phyloP scores from a whole-genome alignment of 2,113 vertebrate species.

The Oreochromis tanganicae region DNA sequence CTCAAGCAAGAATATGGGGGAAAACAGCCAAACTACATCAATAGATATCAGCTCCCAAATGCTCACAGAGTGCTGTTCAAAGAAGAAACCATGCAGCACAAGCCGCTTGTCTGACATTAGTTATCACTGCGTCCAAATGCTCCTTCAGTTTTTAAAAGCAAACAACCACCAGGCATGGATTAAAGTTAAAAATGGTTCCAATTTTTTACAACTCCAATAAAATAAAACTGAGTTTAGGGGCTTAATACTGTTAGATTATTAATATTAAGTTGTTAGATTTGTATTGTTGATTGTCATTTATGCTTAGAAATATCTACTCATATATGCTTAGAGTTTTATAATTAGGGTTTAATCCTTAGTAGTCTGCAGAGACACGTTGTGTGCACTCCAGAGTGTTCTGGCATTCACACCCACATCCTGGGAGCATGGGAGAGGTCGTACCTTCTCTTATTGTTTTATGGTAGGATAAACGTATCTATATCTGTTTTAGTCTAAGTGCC shows the following conservation, averaged over 20 bases:
- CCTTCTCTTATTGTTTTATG: no score
- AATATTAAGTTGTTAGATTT: neutral
- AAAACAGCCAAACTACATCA: neutral
- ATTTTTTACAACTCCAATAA: neutral
- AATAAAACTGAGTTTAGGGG: neutral
- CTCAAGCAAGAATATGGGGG: neutral
- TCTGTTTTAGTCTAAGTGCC: no score
- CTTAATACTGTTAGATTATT: neutral
- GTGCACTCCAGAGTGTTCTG: no score
- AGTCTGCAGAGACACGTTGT: no score
- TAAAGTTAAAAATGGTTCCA: neutral
- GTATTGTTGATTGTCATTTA: no score
- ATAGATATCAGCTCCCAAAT: neutral
- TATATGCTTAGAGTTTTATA: no score
- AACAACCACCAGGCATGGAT: rapidly evolving
- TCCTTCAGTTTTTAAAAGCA: neutral
- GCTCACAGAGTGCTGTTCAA: neutral
- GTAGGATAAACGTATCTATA: no score
- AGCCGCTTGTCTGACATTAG: neutral
- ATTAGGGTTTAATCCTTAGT: no score
- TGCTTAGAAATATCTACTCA: no score
- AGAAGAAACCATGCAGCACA: neutral
- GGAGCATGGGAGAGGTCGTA: no score
- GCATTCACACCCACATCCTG: no score
- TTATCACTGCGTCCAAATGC: neutral